Base-by-base conservation (phyloP, 2,797 vertebrate genomes). In the Gallinago nigripennis region DNA sequence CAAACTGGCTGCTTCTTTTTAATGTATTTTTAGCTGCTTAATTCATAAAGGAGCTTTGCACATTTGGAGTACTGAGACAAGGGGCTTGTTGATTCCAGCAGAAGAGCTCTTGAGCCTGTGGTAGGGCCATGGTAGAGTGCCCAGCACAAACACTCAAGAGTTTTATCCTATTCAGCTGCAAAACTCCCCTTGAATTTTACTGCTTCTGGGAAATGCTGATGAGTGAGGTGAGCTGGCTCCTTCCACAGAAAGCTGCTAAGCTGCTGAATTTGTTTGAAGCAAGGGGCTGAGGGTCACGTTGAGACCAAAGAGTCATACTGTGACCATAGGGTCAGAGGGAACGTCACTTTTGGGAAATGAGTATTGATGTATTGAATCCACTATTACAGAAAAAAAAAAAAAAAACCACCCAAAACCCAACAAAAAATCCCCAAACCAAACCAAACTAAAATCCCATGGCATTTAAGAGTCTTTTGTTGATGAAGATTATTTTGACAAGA, bases 401-500 rank as follows among this genome's bases (percentile, higher is more conserved):
- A n/a, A 37, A 58, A 8, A 6, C 39, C 39, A 39, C 41, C 41
- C 41, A 41, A 43, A 43, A 43, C 16, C 41, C 43, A 43, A 43
- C 43, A 43, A 43, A 43, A 43, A 43, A 18, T 17, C 16, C 43
- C 43, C 43, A 43, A 43, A 43, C 43, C 43, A 24, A 45, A 15
- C 10, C 20, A 24, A 10, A 24, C 28, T 51, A 51, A 91, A 91
- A 63, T 72, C 39, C 31, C 46, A 31, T 16, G 41, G 23, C 60
- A 43, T 70, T 85, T 85, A 88, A 82, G 72, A 75, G 53, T 19
- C 25, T 75, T 90, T 82, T 93, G 93, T 92, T 87, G 88, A 86
- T 51, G 56, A 82, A 79, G 64, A 84, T 94, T 82, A 90, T 85
- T 92, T 95, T 94, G 95, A 94, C 86, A 91, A 92, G 71, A 51